phyloP scores from a whole-genome alignment of 2,797 vertebrate genomes.

The Typhlichthys eigenmanni region DNA sequence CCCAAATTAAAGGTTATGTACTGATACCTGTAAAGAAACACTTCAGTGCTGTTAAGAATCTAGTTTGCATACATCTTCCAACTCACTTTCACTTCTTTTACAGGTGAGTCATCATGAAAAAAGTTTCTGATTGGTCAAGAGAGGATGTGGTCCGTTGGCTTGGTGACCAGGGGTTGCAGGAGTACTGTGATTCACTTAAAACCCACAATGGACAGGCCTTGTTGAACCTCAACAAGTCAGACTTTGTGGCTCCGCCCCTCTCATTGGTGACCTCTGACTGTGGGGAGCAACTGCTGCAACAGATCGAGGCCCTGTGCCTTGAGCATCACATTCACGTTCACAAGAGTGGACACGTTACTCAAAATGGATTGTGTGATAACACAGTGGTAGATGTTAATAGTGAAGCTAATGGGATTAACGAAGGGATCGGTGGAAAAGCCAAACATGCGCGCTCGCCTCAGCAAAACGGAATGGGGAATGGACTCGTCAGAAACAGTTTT shows the following conservation, averaged over 20 bases:
- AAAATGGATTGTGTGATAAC: conserved; percentile 45
- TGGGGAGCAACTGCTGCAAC: conserved; percentile 79
- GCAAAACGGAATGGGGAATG: not conserved
- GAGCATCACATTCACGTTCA: conserved; percentile 85
- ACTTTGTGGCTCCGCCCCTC: conserved; percentile 80
- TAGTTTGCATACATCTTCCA: not conserved
- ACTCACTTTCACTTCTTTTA: conserved; percentile 13
- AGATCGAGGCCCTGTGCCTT: conserved; percentile 83
- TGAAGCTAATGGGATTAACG: conserved; percentile 23
- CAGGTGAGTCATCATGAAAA: conserved; percentile 76
- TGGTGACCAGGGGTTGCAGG: conserved; percentile 80
- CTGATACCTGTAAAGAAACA: too few relatives aligned
- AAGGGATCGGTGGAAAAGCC: conserved; percentile 37
- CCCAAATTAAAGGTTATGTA: too few relatives aligned
- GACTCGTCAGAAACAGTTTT: not conserved
- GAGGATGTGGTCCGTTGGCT: conserved; percentile 84
- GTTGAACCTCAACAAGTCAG: conserved; percentile 77
- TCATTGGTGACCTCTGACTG: conserved; percentile 79
- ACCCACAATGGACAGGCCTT: conserved; percentile 77
- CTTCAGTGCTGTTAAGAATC: not conserved
- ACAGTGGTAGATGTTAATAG: conserved; percentile 59
- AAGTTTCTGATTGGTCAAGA: conserved; percentile 80
- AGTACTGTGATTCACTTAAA: conserved; percentile 81
- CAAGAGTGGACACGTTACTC: conserved; percentile 79
- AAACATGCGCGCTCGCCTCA: conserved; percentile 4